Evolutionary conservation across 2,113 vertebrate species (phyloP), one percentile per base, ranked within the genome.

Genomic region (Thymallus thymallus): DNA sequence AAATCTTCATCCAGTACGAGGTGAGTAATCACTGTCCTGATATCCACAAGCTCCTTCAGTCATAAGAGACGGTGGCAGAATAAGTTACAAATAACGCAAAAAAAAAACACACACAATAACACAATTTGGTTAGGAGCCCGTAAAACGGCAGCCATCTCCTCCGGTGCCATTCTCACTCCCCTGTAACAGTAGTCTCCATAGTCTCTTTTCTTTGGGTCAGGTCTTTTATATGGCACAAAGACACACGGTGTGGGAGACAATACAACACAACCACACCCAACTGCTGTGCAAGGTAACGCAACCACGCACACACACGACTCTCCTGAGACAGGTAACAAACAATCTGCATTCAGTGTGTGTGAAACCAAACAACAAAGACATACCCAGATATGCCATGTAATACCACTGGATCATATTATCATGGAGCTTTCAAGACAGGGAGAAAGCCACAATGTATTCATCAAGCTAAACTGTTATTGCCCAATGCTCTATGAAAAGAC

Each of bases 281-380:
- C 63, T 71, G 48, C 84, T 83, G 58, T n/a, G 80, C 84, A 58
- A 66, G 72, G 45, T 65, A 48, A 66, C 79, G 84, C 48, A 68
- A 82, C 82, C 77, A 71, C 55, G 79, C 80, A 74, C 68, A 65
- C 24, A 65, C 16, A 45, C 30, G 60, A 74, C 67, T 68, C 85
- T 76, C 82, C 68, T 3, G 83, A 83, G 85, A 90, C 82, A 22
- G 80, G 74, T 70, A 68, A 46, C 84, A 78, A 82, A 76, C 29
- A 73, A 82, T 87, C 83, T 51, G 70, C 80, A 78, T 81, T 85
- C 75, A 63, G 73, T 20, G 78, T 7, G 69, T 69, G 77, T 71
- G 77, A 79, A 85, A 90, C 82, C 91, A 90, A 88, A 86, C 79
- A 81, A 86, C 79, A 88, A 85, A 84, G 89, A 88, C 87, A 91